A percentile compares a stretch with the other conserved stretches of the same genome.
Evolutionary conservation across 2,797 vertebrate genomes (phyloP).

Genomic region (Esox masquinongy): DNA sequence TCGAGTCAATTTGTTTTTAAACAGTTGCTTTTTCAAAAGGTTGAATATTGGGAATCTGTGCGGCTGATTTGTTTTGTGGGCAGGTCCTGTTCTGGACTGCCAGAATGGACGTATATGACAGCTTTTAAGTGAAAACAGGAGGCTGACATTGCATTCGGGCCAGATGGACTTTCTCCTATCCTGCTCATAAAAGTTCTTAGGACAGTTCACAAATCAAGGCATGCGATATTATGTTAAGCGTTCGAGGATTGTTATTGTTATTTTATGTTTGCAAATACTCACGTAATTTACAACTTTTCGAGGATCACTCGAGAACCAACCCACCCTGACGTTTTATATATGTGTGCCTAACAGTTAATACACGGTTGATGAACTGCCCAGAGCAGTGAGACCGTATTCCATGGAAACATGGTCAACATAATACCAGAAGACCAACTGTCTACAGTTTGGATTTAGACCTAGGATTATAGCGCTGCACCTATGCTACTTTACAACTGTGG

Average conservation of each 20-base stretch:
- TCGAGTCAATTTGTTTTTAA: constrained; percentile 70
- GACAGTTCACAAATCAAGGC: constrained; percentile 82
- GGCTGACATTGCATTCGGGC: constrained; percentile 74
- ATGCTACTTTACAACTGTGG: constrained; percentile 37
- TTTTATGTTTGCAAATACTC: constrained; percentile 79
- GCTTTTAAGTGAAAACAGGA: constrained; percentile 70
- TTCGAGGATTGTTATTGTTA: constrained; percentile 78
- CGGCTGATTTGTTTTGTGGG: constrained; percentile 66
- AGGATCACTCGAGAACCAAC: constrained; percentile 67
- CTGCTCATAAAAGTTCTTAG: constrained; percentile 75
- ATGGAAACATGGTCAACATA: constrained; percentile 60
- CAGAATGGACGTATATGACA: constrained; percentile 67
- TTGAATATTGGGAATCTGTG: constrained; percentile 65
- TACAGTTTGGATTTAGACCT: constrained; percentile 44
- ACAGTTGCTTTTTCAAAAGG: constrained; percentile 69
- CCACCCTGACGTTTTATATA: constrained; percentile 64
- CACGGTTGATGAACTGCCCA: constrained; percentile 63
- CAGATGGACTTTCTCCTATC: constrained; percentile 79
- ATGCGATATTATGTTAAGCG: constrained; percentile 75
- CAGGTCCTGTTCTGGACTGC: constrained; percentile 58
- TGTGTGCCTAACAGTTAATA: constrained; percentile 64
- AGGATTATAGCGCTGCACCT: constrained; percentile 48
- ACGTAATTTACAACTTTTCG: constrained; percentile 70
- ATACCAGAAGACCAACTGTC: constrained; percentile 39
- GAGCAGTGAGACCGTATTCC: constrained; percentile 54